Conservation (phyloP, 1,140 invertebrate species). For the Drosophila sechellia region DNA sequence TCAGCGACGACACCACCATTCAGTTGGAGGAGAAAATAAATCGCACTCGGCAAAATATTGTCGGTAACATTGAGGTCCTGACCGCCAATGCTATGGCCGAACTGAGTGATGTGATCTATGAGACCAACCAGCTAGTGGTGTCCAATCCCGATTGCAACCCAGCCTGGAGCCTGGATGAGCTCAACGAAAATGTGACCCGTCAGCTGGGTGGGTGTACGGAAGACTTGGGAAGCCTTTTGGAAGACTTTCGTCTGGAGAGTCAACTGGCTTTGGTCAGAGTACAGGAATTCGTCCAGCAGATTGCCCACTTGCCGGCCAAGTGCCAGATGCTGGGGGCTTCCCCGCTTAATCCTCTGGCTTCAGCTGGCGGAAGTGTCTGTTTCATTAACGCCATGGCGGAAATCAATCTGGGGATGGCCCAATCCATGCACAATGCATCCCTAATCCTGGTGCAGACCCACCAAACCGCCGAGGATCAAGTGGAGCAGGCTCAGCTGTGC, state of each 20-base stretch:
- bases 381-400: constrained; percentile 55
- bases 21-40: constrained; percentile 62
- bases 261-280: constrained; percentile 36
- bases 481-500: constrained; percentile 41
- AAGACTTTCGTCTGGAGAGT: constrained; percentile 31
- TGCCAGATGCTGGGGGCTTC: constrained; percentile 34
- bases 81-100: constrained; percentile 45
- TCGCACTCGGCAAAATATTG: constrained; percentile 23
- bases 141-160: constrained; percentile 60
- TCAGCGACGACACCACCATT: constrained; percentile 49
- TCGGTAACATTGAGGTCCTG: constrained; percentile 51
- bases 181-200: constrained; percentile 57
- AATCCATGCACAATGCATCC: constrained; percentile 60
- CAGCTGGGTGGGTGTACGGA: constrained; percentile 45
- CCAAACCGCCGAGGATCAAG: constrained; percentile 44
- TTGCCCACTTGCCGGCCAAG: constrained; percentile 41
- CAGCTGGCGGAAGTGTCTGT: constrained; percentile 42
- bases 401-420: constrained; percentile 56
- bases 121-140: constrained; percentile 55
- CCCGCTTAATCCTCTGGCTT: constrained; percentile 20
- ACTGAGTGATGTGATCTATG: constrained; percentile 49
- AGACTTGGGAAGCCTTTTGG: constrained; percentile 16
- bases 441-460: constrained; percentile 55
- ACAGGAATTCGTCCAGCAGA: constrained; percentile 54
- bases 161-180: constrained; percentile 55